Evolutionary conservation across 2,797 vertebrate species (phyloP).

Genomic region (Tiaroga cobitis): DNA sequence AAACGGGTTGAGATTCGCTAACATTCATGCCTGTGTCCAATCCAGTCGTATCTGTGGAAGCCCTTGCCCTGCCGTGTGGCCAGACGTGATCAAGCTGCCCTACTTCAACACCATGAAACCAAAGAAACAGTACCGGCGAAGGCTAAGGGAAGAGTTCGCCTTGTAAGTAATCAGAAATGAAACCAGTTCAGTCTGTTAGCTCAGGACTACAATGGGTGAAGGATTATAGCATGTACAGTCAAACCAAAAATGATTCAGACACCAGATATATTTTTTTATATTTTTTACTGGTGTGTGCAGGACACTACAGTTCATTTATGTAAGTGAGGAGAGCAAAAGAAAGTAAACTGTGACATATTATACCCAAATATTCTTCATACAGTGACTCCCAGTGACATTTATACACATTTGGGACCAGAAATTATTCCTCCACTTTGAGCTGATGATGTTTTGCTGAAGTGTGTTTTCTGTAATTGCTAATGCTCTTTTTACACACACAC

Average conservation of each 20-base stretch:
- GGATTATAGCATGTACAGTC: too few relatives aligned
- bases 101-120: conserved; percentile 99
- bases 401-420: accelerated
- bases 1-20: background rate
- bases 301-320: too few relatives aligned
- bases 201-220: background rate
- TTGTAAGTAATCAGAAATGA: conserved; percentile 83
- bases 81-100: conserved; percentile 97
- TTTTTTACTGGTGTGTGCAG: too few relatives aligned
- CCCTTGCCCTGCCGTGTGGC: conserved; percentile 97
- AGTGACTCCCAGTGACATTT: accelerated
- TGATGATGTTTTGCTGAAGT: too few relatives aligned
- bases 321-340: too few relatives aligned
- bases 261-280: too few relatives aligned
- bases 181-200: background rate
- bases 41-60: conserved; percentile 95
- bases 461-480: too few relatives aligned
- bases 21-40: conserved; percentile 28
- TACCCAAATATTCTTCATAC: too few relatives aligned
- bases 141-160: conserved; percentile 95
- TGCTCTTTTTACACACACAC: too few relatives aligned
- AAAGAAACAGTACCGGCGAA: conserved; percentile 98
- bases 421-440: too few relatives aligned
- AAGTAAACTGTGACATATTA: too few relatives aligned
- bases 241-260: too few relatives aligned